Evolutionary conservation across 2,113 vertebrate species (phyloP).

Genomic region (Muscicapa adusta): DNA sequence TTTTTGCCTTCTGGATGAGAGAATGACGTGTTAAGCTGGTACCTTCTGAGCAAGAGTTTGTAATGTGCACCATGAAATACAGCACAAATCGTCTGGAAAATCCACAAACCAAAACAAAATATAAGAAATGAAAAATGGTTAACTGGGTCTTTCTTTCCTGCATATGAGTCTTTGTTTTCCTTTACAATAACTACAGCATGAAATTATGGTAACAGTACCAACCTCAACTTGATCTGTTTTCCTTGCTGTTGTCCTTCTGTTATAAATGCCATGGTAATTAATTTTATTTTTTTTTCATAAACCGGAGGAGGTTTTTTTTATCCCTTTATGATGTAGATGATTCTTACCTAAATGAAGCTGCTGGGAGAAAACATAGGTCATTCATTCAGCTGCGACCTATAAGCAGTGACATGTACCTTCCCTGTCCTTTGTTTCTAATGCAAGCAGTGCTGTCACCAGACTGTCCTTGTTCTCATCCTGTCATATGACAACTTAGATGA

Average conservation of each 20-base stretch:
- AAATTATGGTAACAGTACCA: neutral
- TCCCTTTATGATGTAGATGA: neutral
- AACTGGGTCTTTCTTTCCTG: neutral
- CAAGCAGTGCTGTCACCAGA: conserved; percentile 1
- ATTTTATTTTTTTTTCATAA: neutral
- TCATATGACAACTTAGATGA: conserved; percentile 31
- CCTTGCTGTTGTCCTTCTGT: neutral
- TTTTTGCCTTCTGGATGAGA: neutral
- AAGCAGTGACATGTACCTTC: neutral
- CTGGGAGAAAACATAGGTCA: neutral
- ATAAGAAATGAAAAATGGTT: neutral
- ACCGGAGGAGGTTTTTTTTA: neutral
- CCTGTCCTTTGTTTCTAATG: conserved; percentile 22
- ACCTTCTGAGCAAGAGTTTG: neutral
- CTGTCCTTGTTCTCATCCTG: conserved; percentile 24
- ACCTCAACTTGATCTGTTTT: neutral
- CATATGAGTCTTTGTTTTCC: neutral
- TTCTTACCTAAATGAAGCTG: neutral
- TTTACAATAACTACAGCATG: neutral
- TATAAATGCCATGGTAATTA: neutral
- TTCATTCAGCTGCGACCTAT: neutral
- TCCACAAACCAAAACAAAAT: neutral
- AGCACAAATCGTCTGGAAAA: neutral
- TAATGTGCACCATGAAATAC: neutral
- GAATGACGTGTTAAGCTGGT: neutral